phyloP scores from a whole-genome alignment of 2,797 vertebrate species.

The Rhincodon typus region DNA sequence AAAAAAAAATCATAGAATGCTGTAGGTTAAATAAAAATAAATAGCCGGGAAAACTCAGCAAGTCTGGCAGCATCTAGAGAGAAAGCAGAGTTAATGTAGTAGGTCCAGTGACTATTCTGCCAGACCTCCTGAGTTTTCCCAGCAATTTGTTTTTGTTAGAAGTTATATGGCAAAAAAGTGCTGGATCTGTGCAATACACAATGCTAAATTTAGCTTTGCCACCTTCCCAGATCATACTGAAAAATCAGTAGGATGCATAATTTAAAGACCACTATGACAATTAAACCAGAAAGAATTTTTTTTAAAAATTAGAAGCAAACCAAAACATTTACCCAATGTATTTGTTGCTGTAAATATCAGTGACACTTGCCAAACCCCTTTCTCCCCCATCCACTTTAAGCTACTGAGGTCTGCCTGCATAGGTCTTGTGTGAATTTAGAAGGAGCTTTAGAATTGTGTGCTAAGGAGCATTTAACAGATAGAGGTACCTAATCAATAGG shows the following conservation, averaged over 20 bases:
- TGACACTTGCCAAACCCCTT: background rate
- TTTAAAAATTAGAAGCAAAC: background rate
- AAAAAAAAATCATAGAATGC: too few relatives aligned
- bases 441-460: background rate
- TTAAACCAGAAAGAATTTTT: background rate
- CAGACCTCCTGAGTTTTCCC: too few relatives aligned
- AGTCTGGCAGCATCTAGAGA: too few relatives aligned
- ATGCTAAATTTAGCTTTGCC: background rate
- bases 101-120: too few relatives aligned
- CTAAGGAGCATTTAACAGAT: background rate
- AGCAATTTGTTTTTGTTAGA: too few relatives aligned
- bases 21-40: too few relatives aligned
- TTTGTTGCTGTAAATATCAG: background rate
- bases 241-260: background rate
- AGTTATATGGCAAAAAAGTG: too few relatives aligned
- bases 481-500: background rate
- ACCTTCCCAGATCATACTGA: background rate
- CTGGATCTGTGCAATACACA: background rate
- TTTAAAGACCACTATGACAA: background rate
- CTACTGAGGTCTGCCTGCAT: background rate
- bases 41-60: too few relatives aligned
- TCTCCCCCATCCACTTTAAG: background rate
- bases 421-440: background rate
- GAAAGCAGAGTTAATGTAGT: too few relatives aligned
- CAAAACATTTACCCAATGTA: background rate